A percentile compares a stretch with the other conserved stretches of the same genome.
Conservation (phyloP, 2,797 vertebrate species). For the Gallinago stenura region DNA sequence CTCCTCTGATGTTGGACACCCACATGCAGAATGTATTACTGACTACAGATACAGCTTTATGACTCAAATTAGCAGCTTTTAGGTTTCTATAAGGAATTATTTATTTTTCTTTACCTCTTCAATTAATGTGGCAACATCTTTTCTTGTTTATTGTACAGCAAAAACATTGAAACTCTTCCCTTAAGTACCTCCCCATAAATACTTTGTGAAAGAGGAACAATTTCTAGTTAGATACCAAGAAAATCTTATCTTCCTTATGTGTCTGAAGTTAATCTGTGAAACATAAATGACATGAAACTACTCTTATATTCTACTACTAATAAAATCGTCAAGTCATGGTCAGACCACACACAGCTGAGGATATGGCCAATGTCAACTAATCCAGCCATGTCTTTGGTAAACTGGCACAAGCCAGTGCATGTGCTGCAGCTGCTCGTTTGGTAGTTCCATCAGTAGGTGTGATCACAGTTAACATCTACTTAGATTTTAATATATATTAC, state of each 20-base stretch:
- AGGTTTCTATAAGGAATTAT: neutral
- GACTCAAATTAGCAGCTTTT: neutral
- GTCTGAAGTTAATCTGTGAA: neutral
- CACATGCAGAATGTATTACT: neutral
- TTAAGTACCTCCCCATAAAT: neutral
- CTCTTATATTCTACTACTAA: neutral
- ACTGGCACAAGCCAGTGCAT: fast-evolving
- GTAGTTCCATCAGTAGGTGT: neutral
- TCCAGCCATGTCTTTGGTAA: neutral
- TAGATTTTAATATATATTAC: neutral
- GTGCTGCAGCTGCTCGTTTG: neutral
- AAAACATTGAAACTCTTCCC: neutral
- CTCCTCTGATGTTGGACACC: neutral
- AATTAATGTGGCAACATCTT: neutral
- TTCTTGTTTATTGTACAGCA: neutral
- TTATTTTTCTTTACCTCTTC: neutral
- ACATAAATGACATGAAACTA: neutral
- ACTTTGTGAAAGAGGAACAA: neutral
- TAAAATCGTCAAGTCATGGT: neutral
- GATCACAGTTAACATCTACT: neutral
- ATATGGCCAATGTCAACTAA: neutral
- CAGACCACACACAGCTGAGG: neutral
- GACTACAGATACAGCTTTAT: neutral
- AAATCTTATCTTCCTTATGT: neutral
- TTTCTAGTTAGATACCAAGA: neutral